Conservation (phyloP, 2,113 vertebrate genomes). For the Brienomyrus brachyistius region DNA sequence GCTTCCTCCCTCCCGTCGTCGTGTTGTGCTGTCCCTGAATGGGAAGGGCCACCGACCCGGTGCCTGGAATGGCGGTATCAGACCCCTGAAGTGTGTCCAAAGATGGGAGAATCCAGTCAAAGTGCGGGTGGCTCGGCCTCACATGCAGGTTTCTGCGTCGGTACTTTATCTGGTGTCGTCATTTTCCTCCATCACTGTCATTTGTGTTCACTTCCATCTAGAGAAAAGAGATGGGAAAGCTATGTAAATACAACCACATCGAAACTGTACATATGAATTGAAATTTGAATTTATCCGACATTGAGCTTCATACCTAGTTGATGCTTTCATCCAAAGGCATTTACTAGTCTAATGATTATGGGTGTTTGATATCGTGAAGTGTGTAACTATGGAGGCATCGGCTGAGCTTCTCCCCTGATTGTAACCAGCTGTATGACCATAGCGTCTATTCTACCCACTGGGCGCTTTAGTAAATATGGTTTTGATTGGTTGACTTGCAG, state of each 20-base stretch:
- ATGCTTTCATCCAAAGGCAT: background rate
- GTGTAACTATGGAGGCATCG: background rate
- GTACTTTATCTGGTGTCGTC: conserved; percentile 54
- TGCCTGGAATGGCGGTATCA: conserved; percentile 43
- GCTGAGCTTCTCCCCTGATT: background rate
- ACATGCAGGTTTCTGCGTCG: conserved; percentile 45
- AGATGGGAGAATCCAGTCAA: conserved; percentile 34
- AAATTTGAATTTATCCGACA: background rate
- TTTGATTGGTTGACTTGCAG: background rate
- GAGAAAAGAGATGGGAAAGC: conserved; percentile 42
- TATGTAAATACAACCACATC: background rate
- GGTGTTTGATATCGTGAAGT: background rate
- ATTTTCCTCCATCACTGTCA: conserved; percentile 47
- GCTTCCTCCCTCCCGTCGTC: background rate
- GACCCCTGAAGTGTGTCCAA: conserved; percentile 48
- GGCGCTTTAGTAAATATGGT: background rate
- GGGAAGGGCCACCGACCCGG: conserved; percentile 36
- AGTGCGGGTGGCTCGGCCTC: conserved; percentile 39
- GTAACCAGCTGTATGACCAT: background rate
- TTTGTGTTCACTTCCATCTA: conserved; percentile 45
- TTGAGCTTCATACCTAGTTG: background rate
- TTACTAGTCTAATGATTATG: background rate
- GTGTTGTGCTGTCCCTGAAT: conserved; percentile 40
- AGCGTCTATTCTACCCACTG: background rate
- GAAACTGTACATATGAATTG: background rate